These are phyloP conservation scores for Erythrolamprus reginae DNA, from an alignment of 2,113 vertebrate species.

Conservation along the genomic window DNA sequence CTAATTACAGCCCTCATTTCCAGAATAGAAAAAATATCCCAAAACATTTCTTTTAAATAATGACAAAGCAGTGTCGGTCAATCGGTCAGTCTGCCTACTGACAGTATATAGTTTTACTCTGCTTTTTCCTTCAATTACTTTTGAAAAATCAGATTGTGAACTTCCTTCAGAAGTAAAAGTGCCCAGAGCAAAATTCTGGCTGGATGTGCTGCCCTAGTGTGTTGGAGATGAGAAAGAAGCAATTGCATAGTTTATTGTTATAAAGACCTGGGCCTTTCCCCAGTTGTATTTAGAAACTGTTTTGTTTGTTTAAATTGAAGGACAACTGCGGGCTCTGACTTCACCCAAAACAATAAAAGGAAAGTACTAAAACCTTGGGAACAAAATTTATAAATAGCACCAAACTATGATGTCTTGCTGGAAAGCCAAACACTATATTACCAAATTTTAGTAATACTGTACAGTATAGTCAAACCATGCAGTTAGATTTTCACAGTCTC, in stretches of 20 bases:
- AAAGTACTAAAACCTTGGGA: slow-evolving; percentile 56
- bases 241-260: neutral
- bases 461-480: neutral
- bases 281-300: slow-evolving; percentile 11
- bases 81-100: neutral
- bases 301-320: slow-evolving; percentile 36
- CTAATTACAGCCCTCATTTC: neutral
- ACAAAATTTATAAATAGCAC: slow-evolving; percentile 56
- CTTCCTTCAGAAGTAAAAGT: neutral
- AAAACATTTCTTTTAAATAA: slow-evolving; percentile 6
- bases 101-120: neutral
- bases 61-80: neutral
- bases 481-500: neutral
- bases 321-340: slow-evolving; percentile 45
- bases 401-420: neutral
- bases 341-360: slow-evolving; percentile 56
- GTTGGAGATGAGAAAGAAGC: neutral
- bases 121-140: neutral
- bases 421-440: neutral
- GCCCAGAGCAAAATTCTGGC: neutral
- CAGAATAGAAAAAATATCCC: neutral
- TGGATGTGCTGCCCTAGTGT: neutral
- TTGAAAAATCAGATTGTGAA: slow-evolving; percentile 19
- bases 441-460: neutral
- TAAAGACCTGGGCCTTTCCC: neutral